Evolutionary conservation across 2,797 vertebrate species (phyloP), one percentile per base, ranked within the genome.

Genomic region (Acrocephalus scirpaceus): DNA sequence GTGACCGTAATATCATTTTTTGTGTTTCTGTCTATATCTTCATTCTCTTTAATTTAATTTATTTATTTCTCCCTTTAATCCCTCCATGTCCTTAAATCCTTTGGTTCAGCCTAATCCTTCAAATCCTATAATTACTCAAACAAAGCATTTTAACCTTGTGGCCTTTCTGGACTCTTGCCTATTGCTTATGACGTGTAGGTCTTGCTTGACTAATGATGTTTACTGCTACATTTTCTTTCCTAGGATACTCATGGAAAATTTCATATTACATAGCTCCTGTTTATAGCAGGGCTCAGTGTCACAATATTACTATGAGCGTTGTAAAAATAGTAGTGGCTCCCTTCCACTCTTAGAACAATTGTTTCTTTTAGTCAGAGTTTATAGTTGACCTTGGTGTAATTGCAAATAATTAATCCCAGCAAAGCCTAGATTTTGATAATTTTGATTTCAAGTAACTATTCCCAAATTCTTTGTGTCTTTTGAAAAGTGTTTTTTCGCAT

Each of bases 111-210:
- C 69, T 95, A 96, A 96, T 96, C 93, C 87, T 92, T 96, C 95
- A 91, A 93, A 95, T 96, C 96, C 84, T 90, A 38, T 96, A 96
- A 97, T 96, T 94, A 91, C 75, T 93, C 95, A 95, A 95, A 97
- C 86, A 96, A 97, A 96, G 81, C 89, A 96, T 95, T 97, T 95
- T 96, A 95, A 94, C 95, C 95, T 91, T 96, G 54, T 97, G 93
- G 62, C 95, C 95, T 91, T 92, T 85, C 75, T 96, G 93, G 92
- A 70, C 85, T 94, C 54, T 90, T 92, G 91, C 91, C 92, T 86
- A 75, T 92, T 91, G 69, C 85, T 91, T 83, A 62, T 96, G 95
- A 96, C 75, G 0, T 88, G 85, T 94, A 83, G 75, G 75, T 95
- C 85, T 93, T 3, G 6, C 87, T 94, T 94, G 95, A 95, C 85